Percentiles rank a stretch among this genome's conserved stretches.
phyloP scores from a whole-genome alignment of 2,113 vertebrate species.

The Phalacrocorax brasilianus region DNA sequence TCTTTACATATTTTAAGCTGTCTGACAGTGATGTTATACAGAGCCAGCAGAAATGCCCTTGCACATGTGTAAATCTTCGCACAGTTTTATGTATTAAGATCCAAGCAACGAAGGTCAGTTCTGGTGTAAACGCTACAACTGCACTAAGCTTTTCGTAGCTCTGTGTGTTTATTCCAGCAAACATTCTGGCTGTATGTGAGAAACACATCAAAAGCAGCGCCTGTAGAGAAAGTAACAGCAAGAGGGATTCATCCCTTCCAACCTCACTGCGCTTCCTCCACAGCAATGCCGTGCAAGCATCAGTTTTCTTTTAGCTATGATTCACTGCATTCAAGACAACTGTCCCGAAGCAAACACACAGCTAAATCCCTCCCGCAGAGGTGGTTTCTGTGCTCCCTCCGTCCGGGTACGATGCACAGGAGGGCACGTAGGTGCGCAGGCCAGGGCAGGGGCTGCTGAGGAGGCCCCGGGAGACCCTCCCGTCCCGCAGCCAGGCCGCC shows the following conservation, averaged over 20 bases:
- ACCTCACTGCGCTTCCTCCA: neutral
- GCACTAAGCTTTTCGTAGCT: neutral
- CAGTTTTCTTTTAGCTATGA: fast-evolving
- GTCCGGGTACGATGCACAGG: no score
- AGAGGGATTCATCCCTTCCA: neutral
- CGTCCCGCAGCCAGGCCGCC: neutral
- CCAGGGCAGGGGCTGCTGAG: no score
- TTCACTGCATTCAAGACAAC: fast-evolving
- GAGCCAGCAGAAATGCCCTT: neutral
- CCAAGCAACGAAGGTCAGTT: neutral
- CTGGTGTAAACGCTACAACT: neutral
- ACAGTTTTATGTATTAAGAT: neutral
- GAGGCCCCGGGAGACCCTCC: no score
- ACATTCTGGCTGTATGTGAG: fast-evolving
- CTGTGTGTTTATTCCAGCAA: neutral
- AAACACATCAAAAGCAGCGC: neutral
- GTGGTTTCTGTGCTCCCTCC: neutral
- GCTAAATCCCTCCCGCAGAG: fast-evolving
- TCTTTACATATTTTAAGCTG: neutral
- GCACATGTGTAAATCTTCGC: fast-evolving
- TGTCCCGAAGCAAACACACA: fast-evolving
- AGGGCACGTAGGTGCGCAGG: no score
- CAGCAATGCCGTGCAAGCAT: fast-evolving
- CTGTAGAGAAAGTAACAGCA: no score
- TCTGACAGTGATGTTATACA: neutral